Evolutionary conservation across 2,888 invertebrate species (phyloP).

Genomic region (Eupelmus urozonus): DNA sequence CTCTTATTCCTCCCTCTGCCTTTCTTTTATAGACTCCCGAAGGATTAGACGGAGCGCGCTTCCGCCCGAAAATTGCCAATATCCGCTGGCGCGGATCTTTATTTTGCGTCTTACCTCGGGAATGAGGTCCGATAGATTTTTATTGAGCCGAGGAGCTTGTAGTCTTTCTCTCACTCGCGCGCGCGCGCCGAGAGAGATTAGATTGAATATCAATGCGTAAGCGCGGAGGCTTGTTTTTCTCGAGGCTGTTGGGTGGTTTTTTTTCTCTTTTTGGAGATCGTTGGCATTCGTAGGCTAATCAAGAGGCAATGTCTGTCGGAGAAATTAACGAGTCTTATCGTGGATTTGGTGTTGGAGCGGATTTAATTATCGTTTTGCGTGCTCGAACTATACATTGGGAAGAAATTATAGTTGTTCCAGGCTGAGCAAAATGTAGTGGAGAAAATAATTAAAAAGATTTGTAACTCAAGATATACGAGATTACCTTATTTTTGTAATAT

Average conservation of each 20-base stretch:
- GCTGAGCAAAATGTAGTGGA: too few species aligned
- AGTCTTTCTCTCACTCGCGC: slow-evolving; percentile 1
- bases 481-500: too few species aligned
- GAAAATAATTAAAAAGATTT: too few species aligned
- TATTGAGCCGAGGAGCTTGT: slow-evolving; percentile 47
- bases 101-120: slow-evolving; percentile 65
- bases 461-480: too few species aligned
- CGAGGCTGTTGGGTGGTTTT: background rate
- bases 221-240: slow-evolving; percentile 8
- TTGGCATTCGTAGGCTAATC: slow-evolving; percentile 12
- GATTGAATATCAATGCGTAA: slow-evolving; percentile 54
- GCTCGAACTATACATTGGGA: too few species aligned
- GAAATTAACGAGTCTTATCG: slow-evolving; percentile 8
- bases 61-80: slow-evolving; percentile 71
- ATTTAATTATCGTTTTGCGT: background rate
- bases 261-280: background rate
- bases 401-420: too few species aligned
- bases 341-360: background rate
- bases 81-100: slow-evolving; percentile 68
- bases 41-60: slow-evolving; percentile 64
- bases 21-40: slow-evolving; percentile 39
- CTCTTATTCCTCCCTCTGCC: background rate
- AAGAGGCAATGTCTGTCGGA: background rate
- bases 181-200: slow-evolving; percentile 46
- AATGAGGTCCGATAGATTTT: slow-evolving; percentile 59